Conservation (phyloP, 2,888 invertebrate species). For the Incurvaria masculella region DNA sequence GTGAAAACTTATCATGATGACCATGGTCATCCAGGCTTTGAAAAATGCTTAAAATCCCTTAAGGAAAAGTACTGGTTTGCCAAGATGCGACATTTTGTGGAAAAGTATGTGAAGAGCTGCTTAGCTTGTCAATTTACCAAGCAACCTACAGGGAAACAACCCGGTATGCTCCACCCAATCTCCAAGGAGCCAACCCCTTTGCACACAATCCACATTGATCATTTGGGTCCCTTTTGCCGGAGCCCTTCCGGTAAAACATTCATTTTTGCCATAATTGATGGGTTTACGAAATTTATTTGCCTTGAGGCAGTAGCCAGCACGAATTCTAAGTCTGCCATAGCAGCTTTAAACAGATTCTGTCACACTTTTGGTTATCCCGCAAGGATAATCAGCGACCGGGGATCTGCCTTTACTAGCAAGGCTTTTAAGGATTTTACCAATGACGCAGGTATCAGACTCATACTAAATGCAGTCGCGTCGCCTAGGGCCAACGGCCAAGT, state of each 20-base stretch:
- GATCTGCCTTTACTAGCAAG: conserved; percentile 19
- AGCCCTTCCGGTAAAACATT: conserved; percentile 13
- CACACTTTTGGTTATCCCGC: conserved; percentile 15
- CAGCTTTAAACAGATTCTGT: conserved; percentile 16
- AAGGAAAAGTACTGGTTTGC: conserved; percentile 24
- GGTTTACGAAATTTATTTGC: conserved; percentile 20
- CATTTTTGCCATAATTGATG: conserved; percentile 20
- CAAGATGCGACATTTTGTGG: conserved; percentile 13
- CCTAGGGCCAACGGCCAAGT: conserved; percentile 16
- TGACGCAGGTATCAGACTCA: conserved; percentile 15
- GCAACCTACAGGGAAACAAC: neutral
- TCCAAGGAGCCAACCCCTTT: conserved; percentile 19
- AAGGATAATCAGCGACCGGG: conserved; percentile 19
- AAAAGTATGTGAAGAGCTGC: neutral
- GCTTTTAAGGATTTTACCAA: conserved; percentile 18
- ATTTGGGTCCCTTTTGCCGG: conserved; percentile 19
- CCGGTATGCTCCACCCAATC: neutral
- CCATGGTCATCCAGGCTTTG: conserved; percentile 22
- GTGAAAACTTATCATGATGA: conserved; percentile 17
- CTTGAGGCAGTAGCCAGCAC: conserved; percentile 17
- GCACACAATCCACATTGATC: conserved; percentile 21
- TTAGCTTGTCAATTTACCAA: neutral
- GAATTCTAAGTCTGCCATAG: conserved; percentile 12
- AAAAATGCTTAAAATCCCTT: conserved; percentile 20
- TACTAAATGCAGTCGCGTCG: conserved; percentile 18